Conservation (phyloP, 2,797 vertebrate species). For the Gephyroberyx darwinii region DNA sequence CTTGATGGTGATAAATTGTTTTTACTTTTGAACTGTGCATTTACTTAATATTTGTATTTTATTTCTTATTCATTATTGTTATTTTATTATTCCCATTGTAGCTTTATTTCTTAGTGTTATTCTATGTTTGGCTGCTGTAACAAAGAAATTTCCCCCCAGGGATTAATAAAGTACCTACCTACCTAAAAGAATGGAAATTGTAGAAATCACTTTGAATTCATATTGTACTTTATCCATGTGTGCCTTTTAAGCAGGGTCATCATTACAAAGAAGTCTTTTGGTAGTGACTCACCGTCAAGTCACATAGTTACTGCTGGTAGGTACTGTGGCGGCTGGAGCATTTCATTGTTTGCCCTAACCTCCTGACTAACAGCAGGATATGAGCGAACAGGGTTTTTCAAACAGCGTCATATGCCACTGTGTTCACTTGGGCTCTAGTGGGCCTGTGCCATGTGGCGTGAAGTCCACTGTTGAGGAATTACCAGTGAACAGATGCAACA, state of each 20-base stretch:
- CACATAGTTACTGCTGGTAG: conserved; percentile 31
- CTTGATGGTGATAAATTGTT: conserved; percentile 6
- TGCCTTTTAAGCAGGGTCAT: conserved; percentile 41
- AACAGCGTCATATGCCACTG: conserved; percentile 36
- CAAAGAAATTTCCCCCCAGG: too few species aligned
- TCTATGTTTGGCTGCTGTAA: too few species aligned
- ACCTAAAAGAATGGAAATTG: conserved; percentile 13
- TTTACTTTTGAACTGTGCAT: too few species aligned
- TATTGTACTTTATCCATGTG: conserved; percentile 34
- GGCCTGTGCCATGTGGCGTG: conserved; percentile 55
- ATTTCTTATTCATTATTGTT: too few species aligned
- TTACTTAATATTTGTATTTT: too few species aligned
- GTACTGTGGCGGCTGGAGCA: conserved; percentile 37
- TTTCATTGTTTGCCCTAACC: conserved; percentile 55
- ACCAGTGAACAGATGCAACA: conserved; percentile 70
- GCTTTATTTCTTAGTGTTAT: too few species aligned
- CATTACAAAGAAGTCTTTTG: conserved; percentile 33
- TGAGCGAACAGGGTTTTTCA: conserved; percentile 38
- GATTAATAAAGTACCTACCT: too few species aligned
- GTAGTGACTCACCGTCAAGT: conserved; percentile 44
- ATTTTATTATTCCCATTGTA: too few species aligned
- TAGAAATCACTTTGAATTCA: conserved; percentile 47
- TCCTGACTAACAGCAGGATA: conserved; percentile 39
- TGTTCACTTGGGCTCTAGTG: conserved; percentile 37
- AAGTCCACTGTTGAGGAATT: conserved; percentile 64